phyloP scores from a whole-genome alignment of 30 jellyfish, hydroid and myxozoan species.

The Aurelia sp. region DNA sequence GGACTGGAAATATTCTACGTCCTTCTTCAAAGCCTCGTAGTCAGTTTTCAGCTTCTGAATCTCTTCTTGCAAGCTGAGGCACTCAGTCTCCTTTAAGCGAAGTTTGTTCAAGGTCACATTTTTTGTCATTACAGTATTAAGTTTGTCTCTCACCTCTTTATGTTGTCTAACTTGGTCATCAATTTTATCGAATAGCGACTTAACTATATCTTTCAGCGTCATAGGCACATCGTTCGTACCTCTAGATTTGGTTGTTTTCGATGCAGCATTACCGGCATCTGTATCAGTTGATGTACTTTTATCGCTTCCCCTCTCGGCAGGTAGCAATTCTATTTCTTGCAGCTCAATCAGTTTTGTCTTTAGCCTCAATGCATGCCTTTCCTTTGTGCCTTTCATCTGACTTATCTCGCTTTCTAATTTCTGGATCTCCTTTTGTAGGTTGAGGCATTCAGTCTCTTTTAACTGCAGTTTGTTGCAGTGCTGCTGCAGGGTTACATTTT shows the following conservation, averaged over 20 bases:
- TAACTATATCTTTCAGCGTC: not conserved
- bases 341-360: not conserved
- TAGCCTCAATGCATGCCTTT: too few species aligned
- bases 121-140: too few species aligned
- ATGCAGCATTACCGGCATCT: too few species aligned
- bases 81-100: not conserved
- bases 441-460: not conserved
- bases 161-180: not conserved
- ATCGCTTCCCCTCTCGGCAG: not conserved
- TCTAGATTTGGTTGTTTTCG: not conserved
- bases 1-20: not conserved
- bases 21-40: too few species aligned
- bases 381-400: not conserved
- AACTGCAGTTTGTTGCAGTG: not conserved
- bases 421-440: not conserved
- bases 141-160: not conserved
- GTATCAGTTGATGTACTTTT: not conserved
- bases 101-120: not conserved
- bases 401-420: not conserved
- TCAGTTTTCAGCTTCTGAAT: not conserved
- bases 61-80: not conserved
- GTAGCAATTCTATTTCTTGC: not conserved
- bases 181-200: slow-evolving; percentile 3
- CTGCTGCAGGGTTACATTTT: slow-evolving; percentile 9
- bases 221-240: not conserved